phyloP scores from a whole-genome alignment of 2,797 vertebrate genomes.

The Myripristis murdjan region DNA sequence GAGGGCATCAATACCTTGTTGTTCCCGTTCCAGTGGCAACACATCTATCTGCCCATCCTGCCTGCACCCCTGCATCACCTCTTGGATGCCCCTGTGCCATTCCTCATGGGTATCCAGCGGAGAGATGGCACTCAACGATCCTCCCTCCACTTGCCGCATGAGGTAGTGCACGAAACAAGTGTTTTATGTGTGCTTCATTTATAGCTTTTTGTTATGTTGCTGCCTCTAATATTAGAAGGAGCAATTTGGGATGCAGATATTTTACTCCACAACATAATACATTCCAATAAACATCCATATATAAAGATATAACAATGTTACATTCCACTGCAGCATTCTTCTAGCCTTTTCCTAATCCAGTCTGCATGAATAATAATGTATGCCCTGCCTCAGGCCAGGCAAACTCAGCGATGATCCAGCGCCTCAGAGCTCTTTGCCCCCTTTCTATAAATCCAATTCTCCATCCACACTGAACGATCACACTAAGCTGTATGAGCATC shows the following conservation, averaged over 20 bases:
- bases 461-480: conserved; percentile 35
- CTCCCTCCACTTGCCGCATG: conserved; percentile 95
- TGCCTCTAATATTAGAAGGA: neutral
- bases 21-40: conserved; percentile 99
- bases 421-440: conserved; percentile 16
- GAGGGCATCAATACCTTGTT: conserved; percentile 94
- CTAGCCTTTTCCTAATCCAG: conserved; percentile 23
- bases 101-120: conserved; percentile 96
- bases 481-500: conserved; percentile 67
- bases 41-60: conserved; percentile 97
- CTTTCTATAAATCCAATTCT: conserved; percentile 40
- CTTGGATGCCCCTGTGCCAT: conserved; percentile 96
- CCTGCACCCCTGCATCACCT: conserved; percentile 95
- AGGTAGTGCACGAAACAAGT: conserved; percentile 83
- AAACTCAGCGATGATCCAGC: conserved; percentile 17
- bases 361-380: conserved; percentile 24
- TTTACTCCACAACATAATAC: neutral
- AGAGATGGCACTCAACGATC: conserved; percentile 94
- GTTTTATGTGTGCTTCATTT: neutral
- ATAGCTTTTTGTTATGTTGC: neutral
- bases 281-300: conserved; percentile 5
- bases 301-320: conserved; percentile 17
- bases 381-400: conserved; percentile 7
- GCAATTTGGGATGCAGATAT: neutral
- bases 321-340: neutral